Evolutionary conservation across 1,140 invertebrate genomes (phyloP).

Genomic region (Homalodisca vitripennis): DNA sequence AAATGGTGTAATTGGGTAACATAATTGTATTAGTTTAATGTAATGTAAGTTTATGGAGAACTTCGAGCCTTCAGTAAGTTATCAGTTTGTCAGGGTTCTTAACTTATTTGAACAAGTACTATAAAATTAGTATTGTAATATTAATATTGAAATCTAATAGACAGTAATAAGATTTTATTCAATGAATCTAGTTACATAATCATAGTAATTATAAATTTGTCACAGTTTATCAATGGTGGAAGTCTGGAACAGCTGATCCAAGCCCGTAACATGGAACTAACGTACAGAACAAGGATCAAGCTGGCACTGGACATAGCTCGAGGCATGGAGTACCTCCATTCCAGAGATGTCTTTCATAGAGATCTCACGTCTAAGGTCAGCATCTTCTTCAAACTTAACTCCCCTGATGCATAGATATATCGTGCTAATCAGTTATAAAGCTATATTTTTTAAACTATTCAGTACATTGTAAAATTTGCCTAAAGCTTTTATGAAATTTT

Average conservation of each 20-base stretch:
- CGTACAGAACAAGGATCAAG: constrained; percentile 77
- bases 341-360: constrained; percentile 86
- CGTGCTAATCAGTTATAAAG: background rate
- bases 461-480: background rate
- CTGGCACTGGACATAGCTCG: constrained; percentile 83
- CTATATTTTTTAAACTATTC: background rate
- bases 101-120: background rate
- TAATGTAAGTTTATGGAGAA: too few species aligned
- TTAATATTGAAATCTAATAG: background rate
- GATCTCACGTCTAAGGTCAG: constrained; percentile 92
- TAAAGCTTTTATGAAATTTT: too few species aligned
- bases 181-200: background rate
- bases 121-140: too few species aligned
- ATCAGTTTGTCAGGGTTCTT: background rate
- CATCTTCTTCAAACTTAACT: too few species aligned
- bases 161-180: background rate
- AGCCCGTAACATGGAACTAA: constrained; percentile 65
- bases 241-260: constrained; percentile 88
- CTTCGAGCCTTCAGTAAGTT: too few species aligned
- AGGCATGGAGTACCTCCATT: constrained; percentile 92
- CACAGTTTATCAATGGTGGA: constrained; percentile 88
- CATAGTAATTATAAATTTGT: background rate
- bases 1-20: too few species aligned
- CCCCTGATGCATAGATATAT: background rate
- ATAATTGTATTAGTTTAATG: too few species aligned